Base-by-base conservation (phyloP, 2,113 vertebrate species). In the Takifugu bimaculatus region DNA sequence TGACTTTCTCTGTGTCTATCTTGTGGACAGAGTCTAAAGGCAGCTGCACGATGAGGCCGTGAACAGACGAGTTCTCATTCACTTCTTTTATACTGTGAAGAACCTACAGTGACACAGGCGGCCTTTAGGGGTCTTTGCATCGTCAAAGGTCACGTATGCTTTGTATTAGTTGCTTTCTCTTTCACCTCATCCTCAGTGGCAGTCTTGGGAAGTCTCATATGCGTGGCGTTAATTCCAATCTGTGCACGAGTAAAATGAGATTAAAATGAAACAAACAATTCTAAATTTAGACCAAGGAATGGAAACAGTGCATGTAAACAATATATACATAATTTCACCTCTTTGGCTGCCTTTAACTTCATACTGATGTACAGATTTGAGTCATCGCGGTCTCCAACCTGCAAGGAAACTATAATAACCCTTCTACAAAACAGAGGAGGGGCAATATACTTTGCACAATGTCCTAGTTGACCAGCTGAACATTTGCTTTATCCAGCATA, bases 351-450 rank as follows among this genome's bases (percentile, higher is more conserved):
- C 79, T 99, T 98, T 77, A 97, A 74, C 83, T 99, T 99, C 97
- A 97, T 91, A 62, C 91, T 95, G 87, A 99, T 98, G 85, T 98
- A 99, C 70, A 98, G 90, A 84, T 97, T 99, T 5, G 96, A 99
- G 88, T 99, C 97, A 62, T 96, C 94, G 42, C 95, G 85, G 86
- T 97, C 87, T 69, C 97, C 96, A 85, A 98, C 96, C 96, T 99
- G 85, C 68, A 81, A 77, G 51, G 50, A 64, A 63, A 65, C 11
- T 50, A 45, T 5, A 5, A 35, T 60, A 5, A 65, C 5, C 26
- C 15, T 35, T 35, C 53, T 42, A 50, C 35, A 7, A 14, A 54
- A 47, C 2, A 2, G 15, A 25, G 1, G 48, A 9, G 15, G 20
- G 20, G 20, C 20, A 20, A 20, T 20, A 20, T 20, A 20, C 20